A percentile compares a stretch with the other conserved stretches of the same genome.
Conservation (phyloP, 2,113 vertebrate species). For the Nestor notabilis region DNA sequence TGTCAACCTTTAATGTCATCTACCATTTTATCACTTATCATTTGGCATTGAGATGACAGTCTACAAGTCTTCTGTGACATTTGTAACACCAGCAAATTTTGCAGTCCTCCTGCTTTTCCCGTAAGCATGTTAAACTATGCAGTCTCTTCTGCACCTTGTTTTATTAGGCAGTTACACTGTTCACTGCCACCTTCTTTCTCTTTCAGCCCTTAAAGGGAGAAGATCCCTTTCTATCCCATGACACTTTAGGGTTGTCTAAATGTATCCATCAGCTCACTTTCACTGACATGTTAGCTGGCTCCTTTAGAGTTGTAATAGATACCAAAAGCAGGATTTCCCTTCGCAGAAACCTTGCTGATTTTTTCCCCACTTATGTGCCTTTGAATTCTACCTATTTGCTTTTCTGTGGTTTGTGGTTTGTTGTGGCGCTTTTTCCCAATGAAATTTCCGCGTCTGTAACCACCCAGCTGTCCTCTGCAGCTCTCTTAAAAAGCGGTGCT, state of each 20-base stretch:
- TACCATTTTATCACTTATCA: neutral
- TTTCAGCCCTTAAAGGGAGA: neutral
- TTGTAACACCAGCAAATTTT: neutral
- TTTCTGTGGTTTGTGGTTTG: neutral
- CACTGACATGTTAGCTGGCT: neutral
- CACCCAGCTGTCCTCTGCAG: neutral
- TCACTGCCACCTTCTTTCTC: neutral
- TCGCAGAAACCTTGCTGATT: neutral
- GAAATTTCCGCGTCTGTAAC: neutral
- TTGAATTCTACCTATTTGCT: neutral
- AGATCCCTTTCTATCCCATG: neutral
- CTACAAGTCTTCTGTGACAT: neutral
- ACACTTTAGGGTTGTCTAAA: neutral
- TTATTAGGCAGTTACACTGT: neutral
- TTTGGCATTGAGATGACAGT: neutral
- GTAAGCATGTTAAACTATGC: neutral
- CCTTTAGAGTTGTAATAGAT: neutral
- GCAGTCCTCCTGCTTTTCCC: neutral
- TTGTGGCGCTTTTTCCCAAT: neutral
- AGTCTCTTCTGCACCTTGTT: neutral
- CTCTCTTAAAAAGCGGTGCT: neutral
- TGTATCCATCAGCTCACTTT: fast-evolving
- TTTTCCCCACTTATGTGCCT: neutral
- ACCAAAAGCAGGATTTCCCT: neutral
- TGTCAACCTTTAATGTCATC: neutral